Conservation (phyloP, 2,113 vertebrate genomes). For the Siniperca chuatsi region DNA sequence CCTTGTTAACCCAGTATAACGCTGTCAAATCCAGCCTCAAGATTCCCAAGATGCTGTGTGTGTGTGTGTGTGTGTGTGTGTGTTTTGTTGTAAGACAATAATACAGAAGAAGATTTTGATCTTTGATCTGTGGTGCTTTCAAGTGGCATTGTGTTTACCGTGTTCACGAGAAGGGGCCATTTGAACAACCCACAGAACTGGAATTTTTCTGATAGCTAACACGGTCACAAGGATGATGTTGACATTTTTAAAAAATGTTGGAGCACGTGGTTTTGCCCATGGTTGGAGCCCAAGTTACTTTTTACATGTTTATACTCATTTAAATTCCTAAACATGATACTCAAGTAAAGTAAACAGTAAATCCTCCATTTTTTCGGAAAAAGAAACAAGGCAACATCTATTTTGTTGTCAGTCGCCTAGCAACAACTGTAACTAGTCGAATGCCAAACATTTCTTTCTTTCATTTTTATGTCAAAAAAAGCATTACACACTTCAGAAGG, state of each 20-base stretch:
- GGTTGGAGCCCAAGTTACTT: not conserved
- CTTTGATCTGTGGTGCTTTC: not conserved
- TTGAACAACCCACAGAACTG: not conserved
- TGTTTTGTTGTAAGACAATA: not conserved
- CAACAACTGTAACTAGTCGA: not conserved
- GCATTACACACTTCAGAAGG: too few species aligned
- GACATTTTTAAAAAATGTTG: not conserved
- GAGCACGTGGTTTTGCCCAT: not conserved
- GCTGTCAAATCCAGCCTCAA: conserved; percentile 45
- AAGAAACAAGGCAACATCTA: not conserved
- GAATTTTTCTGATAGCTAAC: not conserved
- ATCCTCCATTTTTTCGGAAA: not conserved
- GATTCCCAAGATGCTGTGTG: conserved; percentile 60
- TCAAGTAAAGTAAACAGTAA: not conserved
- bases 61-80: not conserved
- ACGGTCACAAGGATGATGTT: too few species aligned
- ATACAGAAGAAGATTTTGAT: not conserved
- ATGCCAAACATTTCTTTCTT: not conserved
- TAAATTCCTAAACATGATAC: not conserved
- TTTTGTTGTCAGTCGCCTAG: not conserved
- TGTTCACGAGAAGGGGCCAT: not conserved
- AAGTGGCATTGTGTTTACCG: not conserved
- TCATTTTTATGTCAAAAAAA: not conserved
- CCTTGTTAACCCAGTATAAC: conserved; percentile 52
- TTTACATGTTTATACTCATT: not conserved